Base-by-base conservation (phyloP, 2,888 invertebrate species). In the Stictocephala bisonia region DNA sequence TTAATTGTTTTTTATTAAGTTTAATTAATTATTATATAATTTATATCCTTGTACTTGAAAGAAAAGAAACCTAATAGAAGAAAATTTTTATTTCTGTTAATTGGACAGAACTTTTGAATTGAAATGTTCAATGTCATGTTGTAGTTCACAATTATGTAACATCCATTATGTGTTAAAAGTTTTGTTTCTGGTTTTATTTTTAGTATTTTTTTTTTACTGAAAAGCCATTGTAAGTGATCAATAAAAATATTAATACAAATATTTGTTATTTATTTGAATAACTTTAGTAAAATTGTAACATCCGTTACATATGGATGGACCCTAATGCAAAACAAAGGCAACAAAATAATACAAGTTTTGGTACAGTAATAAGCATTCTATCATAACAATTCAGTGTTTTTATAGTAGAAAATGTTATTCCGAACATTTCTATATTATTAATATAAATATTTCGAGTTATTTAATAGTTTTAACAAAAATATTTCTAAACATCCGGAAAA, bases 111-210 rank as follows among this genome's bases (percentile, higher is more conserved):
- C 44, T 44, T 44, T 44, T 7, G 2, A n/a, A 18, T 44, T 18
- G 15, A 44, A 44, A 44, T 44, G n/a, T 44, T 44, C 44, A 44
- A 44, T 44, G 44, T 44, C 11, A 44, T 18, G 18, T 15, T n/a
- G 44, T 18, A 44, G 44, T 44, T 44, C 44, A 4, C 44, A n/a
- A 15, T 44, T 44, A 44, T 44, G 44, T 44, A 44, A 44, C 44
- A 3, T 44, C 44, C 7, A 18, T 44, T 44, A 44, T 18, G 11
- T 44, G 7, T 44, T 15, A 44, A n/a, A 44, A 44, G n/a, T 44
- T 44, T 44, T 44, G 18, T 44, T 44, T 44, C 18, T 15, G 44
- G 44, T 9, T 44, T 44, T 44, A 44, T 44, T 44, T 44, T 44
- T 4, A 44, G 18, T 44, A 44, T 15, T 44, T 44, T 44, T 18